Evolutionary conservation across 2,888 invertebrate genomes (phyloP).

Genomic region (Caradrina clavipalpis): DNA sequence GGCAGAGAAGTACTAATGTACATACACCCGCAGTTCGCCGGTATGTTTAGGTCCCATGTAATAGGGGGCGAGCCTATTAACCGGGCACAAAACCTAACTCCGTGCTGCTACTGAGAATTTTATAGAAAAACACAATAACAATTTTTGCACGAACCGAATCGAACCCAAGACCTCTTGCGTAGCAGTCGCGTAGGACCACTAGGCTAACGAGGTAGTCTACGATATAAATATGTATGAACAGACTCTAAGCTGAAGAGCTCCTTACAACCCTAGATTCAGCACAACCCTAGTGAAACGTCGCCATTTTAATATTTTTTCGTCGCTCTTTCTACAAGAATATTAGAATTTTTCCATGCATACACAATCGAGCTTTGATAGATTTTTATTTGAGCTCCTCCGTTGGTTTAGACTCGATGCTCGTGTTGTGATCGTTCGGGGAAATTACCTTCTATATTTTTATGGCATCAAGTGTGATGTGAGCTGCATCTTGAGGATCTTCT

Average conservation of each 20-base stretch:
- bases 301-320: slow-evolving; percentile 61
- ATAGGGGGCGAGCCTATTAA: too few relatives aligned
- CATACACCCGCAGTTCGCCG: too few relatives aligned
- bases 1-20: too few relatives aligned
- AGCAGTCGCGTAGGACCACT: too few relatives aligned
- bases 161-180: too few relatives aligned
- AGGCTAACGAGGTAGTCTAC: too few relatives aligned
- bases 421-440: slow-evolving; percentile 4
- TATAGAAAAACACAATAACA: too few relatives aligned
- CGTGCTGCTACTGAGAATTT: too few relatives aligned
- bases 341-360: slow-evolving; percentile 67
- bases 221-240: slow-evolving; percentile 43
- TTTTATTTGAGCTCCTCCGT: slow-evolving; percentile 50
- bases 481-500: neutral
- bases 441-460: slow-evolving; percentile 6
- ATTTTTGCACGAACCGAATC: too few relatives aligned
- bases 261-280: slow-evolving; percentile 33
- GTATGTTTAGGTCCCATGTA: too few relatives aligned
- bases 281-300: slow-evolving; percentile 57
- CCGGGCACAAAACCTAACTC: too few relatives aligned
- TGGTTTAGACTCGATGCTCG: slow-evolving; percentile 24
- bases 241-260: slow-evolving; percentile 5
- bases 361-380: slow-evolving; percentile 59
- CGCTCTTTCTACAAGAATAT: slow-evolving; percentile 47
- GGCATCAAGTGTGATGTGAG: neutral